Evolutionary conservation across 2,888 invertebrate genomes (phyloP), one percentile per base, ranked within the genome.

Genomic region (Drosophila planitibia): DNA sequence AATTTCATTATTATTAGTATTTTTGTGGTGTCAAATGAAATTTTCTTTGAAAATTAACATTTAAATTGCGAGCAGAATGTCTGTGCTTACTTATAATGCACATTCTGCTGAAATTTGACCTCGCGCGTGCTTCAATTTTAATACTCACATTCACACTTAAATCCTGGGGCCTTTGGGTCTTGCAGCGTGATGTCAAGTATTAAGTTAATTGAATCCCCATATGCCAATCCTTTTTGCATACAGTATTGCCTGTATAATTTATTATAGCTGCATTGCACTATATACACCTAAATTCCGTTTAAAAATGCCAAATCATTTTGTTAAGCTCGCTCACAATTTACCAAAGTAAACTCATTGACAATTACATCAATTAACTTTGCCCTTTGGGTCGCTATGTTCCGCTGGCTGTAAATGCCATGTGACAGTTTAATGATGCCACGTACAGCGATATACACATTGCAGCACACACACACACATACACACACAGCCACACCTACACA

Each of bases 371-470:
- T 82, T 82, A 79, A 58, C 30, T 79, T 67, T 79, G 83, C 66
- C 83, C 79, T 67, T 79, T 82, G 39, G 73, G n/a, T 28, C 28
- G 39, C 10, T 9, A 51, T 41, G 55, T 74, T 53, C 32, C 74
- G 58, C 30, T 58, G 61, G 14, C 60, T 49, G 53, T 54, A 65
- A 78, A 59, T 65, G 62, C 68, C 63, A 55, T 79, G 75, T 74
- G 79, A 79, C 68, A 79, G 65, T 66, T 79, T 82, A 79, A 79
- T 79, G 83, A 82, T 79, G 69, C 74, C 79, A 69, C 80, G 62
- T 74, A 74, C 37, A 53, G 10, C 33, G 28, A 44, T 12, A 55
- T 39, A 52, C 44, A 44, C 33, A 37, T 41, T 12, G 22, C 30
- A 30, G 9, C 28, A 28, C 28, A 28, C 28, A 28, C 28, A 3